Evolutionary conservation across 2,888 invertebrate genomes (phyloP).

Genomic region (Aproaerema taeniolella): DNA sequence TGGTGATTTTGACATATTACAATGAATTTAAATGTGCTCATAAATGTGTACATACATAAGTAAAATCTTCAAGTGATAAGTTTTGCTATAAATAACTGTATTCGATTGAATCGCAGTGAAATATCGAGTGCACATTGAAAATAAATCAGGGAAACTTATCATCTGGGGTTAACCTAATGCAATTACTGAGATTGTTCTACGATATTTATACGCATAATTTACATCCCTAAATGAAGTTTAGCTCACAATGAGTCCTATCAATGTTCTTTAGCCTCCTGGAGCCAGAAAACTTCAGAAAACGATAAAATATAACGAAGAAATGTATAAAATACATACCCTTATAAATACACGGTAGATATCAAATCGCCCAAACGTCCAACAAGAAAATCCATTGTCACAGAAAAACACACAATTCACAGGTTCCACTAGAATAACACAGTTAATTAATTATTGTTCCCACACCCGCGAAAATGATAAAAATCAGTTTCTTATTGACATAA

Average conservation of each 20-base stretch:
- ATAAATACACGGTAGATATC: constrained; percentile 58
- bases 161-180: constrained; percentile 55
- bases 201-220: constrained; percentile 3
- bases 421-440: constrained; percentile 63
- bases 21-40: too few species aligned
- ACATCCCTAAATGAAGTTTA: neutral
- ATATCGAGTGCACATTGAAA: too few species aligned
- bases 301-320: constrained; percentile 45
- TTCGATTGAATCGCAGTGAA: too few species aligned
- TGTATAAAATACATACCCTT: constrained; percentile 70
- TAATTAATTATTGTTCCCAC: constrained; percentile 61
- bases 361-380: constrained; percentile 61
- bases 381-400: constrained; percentile 68
- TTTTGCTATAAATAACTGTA: too few species aligned
- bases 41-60: too few species aligned
- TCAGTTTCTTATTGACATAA: constrained; percentile 76
- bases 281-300: constrained; percentile 29
- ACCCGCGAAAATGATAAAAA: constrained; percentile 73
- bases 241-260: constrained; percentile 1
- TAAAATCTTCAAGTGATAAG: too few species aligned
- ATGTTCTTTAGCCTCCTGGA: too few species aligned
- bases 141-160: constrained; percentile 45
- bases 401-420: constrained; percentile 63
- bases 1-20: too few species aligned
- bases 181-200: constrained; percentile 15